Conservation (phyloP, 2,113 vertebrate genomes). For the Eptesicus fuscus region DNA sequence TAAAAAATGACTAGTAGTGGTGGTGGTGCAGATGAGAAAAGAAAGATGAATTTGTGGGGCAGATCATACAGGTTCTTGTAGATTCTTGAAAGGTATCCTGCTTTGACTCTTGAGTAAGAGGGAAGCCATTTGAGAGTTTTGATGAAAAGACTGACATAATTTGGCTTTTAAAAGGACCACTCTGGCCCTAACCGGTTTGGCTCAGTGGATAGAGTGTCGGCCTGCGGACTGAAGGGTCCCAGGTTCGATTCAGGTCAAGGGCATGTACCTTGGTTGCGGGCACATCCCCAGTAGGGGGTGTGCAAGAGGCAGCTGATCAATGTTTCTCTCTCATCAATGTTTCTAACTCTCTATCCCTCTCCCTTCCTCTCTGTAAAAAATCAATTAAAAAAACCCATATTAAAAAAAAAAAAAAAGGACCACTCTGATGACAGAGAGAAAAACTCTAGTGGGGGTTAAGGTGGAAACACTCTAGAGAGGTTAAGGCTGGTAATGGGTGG, state of each 20-base stretch:
- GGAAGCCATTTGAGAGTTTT: slow-evolving; percentile 21
- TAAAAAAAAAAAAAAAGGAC: too few species aligned
- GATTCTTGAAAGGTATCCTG: slow-evolving; percentile 21
- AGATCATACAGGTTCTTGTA: neutral
- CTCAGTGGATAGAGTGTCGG: too few species aligned
- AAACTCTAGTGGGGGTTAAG: neutral
- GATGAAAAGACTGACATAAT: slow-evolving; percentile 9
- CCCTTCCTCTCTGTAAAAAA: too few species aligned
- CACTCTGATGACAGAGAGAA: neutral
- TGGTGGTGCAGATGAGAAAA: neutral
- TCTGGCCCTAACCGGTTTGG: too few species aligned
- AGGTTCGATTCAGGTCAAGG: too few species aligned
- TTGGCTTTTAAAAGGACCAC: slow-evolving; percentile 3
- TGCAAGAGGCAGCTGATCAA: too few species aligned
- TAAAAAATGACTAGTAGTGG: neutral
- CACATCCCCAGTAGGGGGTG: too few species aligned
- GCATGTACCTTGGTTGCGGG: too few species aligned
- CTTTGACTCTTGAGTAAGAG: slow-evolving; percentile 14
- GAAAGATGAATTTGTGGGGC: neutral
- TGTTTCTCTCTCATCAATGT: too few species aligned
- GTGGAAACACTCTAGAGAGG: neutral
- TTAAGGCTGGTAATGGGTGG: neutral
- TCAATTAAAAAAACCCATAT: too few species aligned
- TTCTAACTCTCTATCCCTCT: too few species aligned
- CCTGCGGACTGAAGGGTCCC: too few species aligned